Conservation (phyloP, 2,888 invertebrate species). For the Germaria angustata region DNA sequence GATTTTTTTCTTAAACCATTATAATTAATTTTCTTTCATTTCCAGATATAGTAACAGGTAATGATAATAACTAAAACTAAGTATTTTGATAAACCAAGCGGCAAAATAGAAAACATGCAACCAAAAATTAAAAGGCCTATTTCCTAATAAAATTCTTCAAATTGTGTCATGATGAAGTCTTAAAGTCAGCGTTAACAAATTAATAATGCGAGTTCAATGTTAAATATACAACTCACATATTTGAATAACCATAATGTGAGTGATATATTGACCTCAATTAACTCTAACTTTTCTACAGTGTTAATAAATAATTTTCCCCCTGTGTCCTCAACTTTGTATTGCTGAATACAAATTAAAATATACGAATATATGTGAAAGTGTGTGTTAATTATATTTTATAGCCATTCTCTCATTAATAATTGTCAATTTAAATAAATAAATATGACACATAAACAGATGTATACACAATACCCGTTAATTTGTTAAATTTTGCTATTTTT, state of each 20-base stretch:
- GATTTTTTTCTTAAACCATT: too few relatives aligned
- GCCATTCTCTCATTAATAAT: not conserved
- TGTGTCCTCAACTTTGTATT: too few relatives aligned
- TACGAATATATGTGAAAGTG: not conserved
- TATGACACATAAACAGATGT: slow-evolving; percentile 4
- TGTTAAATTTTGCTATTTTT: slow-evolving; percentile 27
- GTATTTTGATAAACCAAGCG: too few relatives aligned
- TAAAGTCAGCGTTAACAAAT: slow-evolving; percentile 2
- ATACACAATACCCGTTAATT: slow-evolving; percentile 31
- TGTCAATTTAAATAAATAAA: too few relatives aligned
- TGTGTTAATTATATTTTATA: not conserved
- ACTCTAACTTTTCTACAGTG: not conserved
- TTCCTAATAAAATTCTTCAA: not conserved
- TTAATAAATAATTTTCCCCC: slow-evolving; percentile 3
- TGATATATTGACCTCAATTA: slow-evolving; percentile 40
- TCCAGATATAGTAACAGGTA: too few relatives aligned
- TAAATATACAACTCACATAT: not conserved
- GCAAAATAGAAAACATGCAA: too few relatives aligned
- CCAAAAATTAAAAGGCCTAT: too few relatives aligned
- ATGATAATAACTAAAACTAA: too few relatives aligned
- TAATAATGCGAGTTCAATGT: slow-evolving; percentile 4
- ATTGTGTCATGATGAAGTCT: not conserved
- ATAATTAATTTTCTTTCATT: too few relatives aligned
- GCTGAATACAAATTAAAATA: too few relatives aligned
- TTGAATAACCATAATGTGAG: not conserved